Evolutionary conservation across 2,888 invertebrate species (phyloP), one percentile per base, ranked within the genome.

Genomic region (Penaeus monodon): DNA sequence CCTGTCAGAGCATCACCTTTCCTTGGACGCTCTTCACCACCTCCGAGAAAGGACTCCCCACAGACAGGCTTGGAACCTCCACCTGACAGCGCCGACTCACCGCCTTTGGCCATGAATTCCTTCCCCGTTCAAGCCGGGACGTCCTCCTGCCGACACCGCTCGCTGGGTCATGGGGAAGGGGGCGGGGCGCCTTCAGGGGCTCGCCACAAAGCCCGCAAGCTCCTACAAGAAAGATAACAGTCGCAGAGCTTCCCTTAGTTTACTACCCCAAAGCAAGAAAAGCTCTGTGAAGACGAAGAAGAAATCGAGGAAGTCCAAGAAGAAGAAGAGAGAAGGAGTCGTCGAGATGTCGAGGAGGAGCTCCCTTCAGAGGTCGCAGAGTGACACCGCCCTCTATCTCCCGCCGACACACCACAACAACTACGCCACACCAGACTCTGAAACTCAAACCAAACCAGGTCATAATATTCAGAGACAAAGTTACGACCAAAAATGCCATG

Each of bases 391-490:
- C 22, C 63, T 82, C 14, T 57, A 49, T 33, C 73, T 49, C 8
- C 57, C 27, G 33, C 38, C 14, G n/a, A 44, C n/a, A 57, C n/a
- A 29, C 49, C 29, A 57, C 17, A 73, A n/a, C 12, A 82, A 82
- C 27, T 27, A 14, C 49, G 49, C 14, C 65, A n/a, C 24, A n/a
- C 22, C 66, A 66, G 49, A 44, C 17, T 3, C 33, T n/a, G n/a
- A 38, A n/a, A 27, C 22, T 73, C 44, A 73, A 57, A 38, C 12
- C 82, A 57, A 70, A 82, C 20, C 17, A 70, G 63, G 49, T 49
- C n/a, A 70, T 49, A 49, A 44, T 70, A n/a, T 81, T 68, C 33
- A 81, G 70, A 22, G 70, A 81, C 49, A 70, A 12, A 27, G 81
- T 10, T 27, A 22, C 20, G 49, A 22, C n/a, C 12, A 33, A 70